Percentiles rank a stretch among this genome's conserved stretches.
Evolutionary conservation across 2,113 vertebrate genomes (phyloP).

Genomic region (Orthochromis indermauri): DNA sequence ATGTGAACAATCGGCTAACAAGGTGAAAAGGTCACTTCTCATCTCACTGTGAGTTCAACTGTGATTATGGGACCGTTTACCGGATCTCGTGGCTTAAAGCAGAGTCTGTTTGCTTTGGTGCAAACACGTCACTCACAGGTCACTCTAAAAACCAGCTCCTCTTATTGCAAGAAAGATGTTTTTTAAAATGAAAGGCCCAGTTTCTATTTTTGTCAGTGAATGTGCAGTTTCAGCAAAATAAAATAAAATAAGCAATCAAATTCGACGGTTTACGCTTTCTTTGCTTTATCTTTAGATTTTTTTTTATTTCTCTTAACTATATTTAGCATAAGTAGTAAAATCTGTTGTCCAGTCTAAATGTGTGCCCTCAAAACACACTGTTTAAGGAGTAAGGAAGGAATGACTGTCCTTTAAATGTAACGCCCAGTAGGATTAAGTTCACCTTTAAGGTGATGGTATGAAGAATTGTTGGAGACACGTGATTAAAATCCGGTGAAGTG

Average conservation of each 20-base stretch:
- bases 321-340: not conserved
- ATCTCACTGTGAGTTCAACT: not conserved
- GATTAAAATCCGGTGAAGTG: not conserved
- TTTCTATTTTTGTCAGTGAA: not conserved
- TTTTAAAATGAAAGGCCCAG: accelerated
- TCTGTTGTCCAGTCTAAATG: not conserved
- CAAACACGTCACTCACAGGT: not conserved
- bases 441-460: not conserved
- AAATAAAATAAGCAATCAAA: not conserved
- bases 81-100: not conserved
- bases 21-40: slow-evolving; percentile 40
- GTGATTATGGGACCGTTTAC: not conserved
- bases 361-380: not conserved
- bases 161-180: not conserved
- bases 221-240: not conserved
- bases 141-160: not conserved
- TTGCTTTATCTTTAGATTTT: not conserved
- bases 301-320: not conserved
- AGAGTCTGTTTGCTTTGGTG: not conserved
- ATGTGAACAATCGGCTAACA: not conserved
- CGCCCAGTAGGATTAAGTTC: not conserved
- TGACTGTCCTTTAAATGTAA: not conserved
- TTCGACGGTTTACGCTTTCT: not conserved
- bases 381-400: not conserved
- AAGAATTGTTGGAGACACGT: not conserved